Percentiles rank a stretch among this genome's conserved stretches.
Evolutionary conservation across 2,888 invertebrate species (phyloP).

Genomic region (Heliconius aoede): DNA sequence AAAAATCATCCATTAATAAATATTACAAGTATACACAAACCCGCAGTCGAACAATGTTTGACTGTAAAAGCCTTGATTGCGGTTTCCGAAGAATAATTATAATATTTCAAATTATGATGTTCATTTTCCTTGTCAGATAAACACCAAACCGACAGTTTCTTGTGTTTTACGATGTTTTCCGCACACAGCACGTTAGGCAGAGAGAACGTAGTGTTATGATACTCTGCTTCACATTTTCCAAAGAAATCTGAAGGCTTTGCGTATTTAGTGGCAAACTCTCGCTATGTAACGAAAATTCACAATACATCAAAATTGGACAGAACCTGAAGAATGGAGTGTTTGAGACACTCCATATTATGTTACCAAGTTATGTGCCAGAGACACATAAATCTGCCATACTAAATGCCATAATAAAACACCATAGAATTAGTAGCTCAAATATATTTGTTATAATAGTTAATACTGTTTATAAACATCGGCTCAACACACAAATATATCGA

Average conservation of each 20-base stretch:
- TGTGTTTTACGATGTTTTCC: too few relatives aligned
- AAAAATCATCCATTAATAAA: too few relatives aligned
- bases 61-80: not conserved
- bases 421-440: slow-evolving; percentile 44
- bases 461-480: slow-evolving; percentile 46
- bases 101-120: not conserved
- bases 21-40: too few relatives aligned
- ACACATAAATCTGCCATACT: too few relatives aligned
- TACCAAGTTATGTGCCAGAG: too few relatives aligned
- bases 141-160: too few relatives aligned
- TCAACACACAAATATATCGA: slow-evolving; percentile 46
- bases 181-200: too few relatives aligned
- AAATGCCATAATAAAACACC: not conserved
- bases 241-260: too few relatives aligned
- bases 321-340: not conserved
- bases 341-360: too few relatives aligned
- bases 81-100: not conserved
- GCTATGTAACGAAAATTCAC: not conserved
- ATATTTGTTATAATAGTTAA: slow-evolving; percentile 52
- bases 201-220: too few relatives aligned
- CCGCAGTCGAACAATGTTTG: not conserved
- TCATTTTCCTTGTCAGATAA: not conserved
- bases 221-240: too few relatives aligned
- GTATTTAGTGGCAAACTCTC: too few relatives aligned
- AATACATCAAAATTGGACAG: not conserved